Evolutionary conservation across 2,888 invertebrate genomes (phyloP), one percentile per base, ranked within the genome.

Genomic region (Helleia helle): DNA sequence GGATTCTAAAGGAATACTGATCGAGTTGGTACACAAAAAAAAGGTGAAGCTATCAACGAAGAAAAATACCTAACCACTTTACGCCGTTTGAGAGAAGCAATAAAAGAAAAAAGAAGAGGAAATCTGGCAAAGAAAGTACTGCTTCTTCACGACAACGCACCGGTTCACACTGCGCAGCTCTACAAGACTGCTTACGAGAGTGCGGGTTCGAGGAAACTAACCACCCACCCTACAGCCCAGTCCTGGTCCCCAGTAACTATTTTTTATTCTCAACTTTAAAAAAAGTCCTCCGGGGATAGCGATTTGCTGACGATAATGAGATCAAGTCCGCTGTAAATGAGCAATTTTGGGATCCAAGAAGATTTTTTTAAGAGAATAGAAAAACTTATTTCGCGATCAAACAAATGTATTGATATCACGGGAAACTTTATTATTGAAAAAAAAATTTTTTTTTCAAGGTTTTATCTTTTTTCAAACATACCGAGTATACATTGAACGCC

Each of bases 1-100:
- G 28, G 39, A 39, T 34, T 34, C 40, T 9, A 31, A 47, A 42
- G 41, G 45, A 18, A 47, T 45, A 6, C 17, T 44, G 14, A n/a
- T n/a, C 18, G 44, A 8, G 38, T 44, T n/a, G 44, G 38, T 18
- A 41, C 41, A 18, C 34, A 3, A 22, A 24, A 36, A 38, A 37
- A 29, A 11, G 17, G 30, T 9, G 17, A 26, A 3, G 27, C 8
- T 22, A 36, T 36, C 1, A 22, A 12, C 18, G 36, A 17, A 38
- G 14, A 27, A 4, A 2, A 6, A 6, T 24, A 24, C 5, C 24
- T 24, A 8, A 8, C 24, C 2, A 24, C 24, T 24, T 24, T 24
- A n/a, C n/a, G 4, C 24, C 1, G n/a, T n/a, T 24, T 24, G 4
- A 24, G 24, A 24, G 24, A 34, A 34, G 15, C 30, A 7, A 36